These are phyloP conservation scores for Drosophila tripunctata DNA, from an alignment of 2,888 invertebrate species.

Conservation along the genomic window DNA sequence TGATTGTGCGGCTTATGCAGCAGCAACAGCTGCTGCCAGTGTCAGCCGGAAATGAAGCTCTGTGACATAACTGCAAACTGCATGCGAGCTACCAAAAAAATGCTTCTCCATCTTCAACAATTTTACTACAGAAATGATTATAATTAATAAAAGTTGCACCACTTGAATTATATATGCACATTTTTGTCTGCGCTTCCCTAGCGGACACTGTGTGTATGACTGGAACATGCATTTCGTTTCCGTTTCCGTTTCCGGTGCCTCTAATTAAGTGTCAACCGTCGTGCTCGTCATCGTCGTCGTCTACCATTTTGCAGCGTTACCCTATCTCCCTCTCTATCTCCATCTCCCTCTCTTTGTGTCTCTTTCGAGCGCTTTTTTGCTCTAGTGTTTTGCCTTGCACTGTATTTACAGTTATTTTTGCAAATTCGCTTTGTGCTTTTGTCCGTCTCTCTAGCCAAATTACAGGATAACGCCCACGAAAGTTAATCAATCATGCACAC, in stretches of 20 bases:
- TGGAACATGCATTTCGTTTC: slow-evolving; percentile 66
- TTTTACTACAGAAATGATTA: slow-evolving; percentile 1
- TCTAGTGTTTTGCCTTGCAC: not conserved
- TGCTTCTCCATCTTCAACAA: not conserved
- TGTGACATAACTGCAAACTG: not conserved
- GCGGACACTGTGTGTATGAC: slow-evolving; percentile 24
- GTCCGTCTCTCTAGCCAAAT: slow-evolving; percentile 48
- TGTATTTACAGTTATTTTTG: slow-evolving; percentile 7
- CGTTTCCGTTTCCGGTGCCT: slow-evolving; percentile 72
- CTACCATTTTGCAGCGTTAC: slow-evolving; percentile 23
- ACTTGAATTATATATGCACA: not conserved
- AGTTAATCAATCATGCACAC: slow-evolving; percentile 75
- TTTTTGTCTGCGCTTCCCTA: slow-evolving; percentile 10
- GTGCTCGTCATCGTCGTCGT: slow-evolving; percentile 48
- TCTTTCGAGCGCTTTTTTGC: too few relatives aligned
- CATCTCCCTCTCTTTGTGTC: too few relatives aligned
- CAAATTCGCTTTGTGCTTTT: slow-evolving; percentile 26
- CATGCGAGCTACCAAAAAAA: not conserved
- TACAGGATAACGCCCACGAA: slow-evolving; percentile 62
- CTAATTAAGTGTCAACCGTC: slow-evolving; percentile 74
- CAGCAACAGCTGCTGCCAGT: slow-evolving; percentile 22
- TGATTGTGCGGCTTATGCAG: not conserved
- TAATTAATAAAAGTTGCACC: slow-evolving; percentile 13
- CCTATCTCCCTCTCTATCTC: not conserved
- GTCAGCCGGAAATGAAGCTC: slow-evolving; percentile 1